These are phyloP conservation scores for Pseudopodoces humilis DNA, from an alignment of 2,113 vertebrate genomes.

Conservation along the genomic window DNA sequence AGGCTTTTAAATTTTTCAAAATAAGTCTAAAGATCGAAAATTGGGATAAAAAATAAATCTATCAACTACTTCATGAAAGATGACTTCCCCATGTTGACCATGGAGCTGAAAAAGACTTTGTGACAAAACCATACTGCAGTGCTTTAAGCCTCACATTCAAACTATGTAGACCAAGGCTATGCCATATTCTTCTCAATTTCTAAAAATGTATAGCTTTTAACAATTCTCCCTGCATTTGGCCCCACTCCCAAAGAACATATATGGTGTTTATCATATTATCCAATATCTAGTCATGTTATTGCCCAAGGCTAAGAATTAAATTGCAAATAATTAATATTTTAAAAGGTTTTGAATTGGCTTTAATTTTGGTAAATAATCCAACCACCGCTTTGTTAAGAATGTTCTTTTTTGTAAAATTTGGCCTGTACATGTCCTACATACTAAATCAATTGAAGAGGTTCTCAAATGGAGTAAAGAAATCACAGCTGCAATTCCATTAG, in stretches of 20 bases:
- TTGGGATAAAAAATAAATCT: background rate
- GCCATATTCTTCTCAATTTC: background rate
- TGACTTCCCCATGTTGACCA: background rate
- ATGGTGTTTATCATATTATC: background rate
- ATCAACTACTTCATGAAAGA: background rate
- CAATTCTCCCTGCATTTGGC: background rate
- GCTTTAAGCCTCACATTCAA: background rate
- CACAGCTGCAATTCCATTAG: background rate
- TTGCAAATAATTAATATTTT: background rate
- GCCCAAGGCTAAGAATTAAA: background rate
- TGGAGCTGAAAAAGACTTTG: background rate
- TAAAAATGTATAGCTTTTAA: background rate
- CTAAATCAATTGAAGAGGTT: background rate
- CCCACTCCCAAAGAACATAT: background rate
- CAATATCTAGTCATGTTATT: background rate
- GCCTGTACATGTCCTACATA: background rate
- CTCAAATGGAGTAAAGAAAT: background rate
- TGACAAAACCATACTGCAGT: background rate
- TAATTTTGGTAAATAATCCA: background rate
- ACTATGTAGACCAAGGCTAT: background rate
- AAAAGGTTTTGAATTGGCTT: conserved; percentile 6
- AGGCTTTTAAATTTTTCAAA: background rate
- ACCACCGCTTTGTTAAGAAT: background rate
- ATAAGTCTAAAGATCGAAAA: background rate
- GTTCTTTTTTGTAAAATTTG: background rate